Conservation (phyloP, 2,888 invertebrate species). For the Oxyscelio sp. region DNA sequence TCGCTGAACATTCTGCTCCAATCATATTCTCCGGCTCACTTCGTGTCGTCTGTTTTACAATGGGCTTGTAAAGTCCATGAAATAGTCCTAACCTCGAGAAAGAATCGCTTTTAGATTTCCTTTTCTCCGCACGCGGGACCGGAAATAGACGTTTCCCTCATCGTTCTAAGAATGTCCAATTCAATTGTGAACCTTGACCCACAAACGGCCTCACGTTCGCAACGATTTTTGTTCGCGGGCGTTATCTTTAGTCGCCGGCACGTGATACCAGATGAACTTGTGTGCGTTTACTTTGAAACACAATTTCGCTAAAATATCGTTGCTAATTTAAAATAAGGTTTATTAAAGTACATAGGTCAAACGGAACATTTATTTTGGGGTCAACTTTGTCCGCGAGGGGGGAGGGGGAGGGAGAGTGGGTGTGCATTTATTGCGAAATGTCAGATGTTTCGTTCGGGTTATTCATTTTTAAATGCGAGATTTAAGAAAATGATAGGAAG, state of each 20-base stretch:
- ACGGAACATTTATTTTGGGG: constrained; percentile 25
- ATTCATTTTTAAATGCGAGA: not conserved
- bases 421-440: not conserved
- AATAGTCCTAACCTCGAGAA: too few species aligned
- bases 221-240: constrained; percentile 36
- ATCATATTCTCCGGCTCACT: too few species aligned
- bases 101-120: too few species aligned
- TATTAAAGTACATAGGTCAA: constrained; percentile 45
- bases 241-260: constrained; percentile 44
- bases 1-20: too few species aligned
- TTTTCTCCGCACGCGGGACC: not conserved
- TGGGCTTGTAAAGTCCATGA: too few species aligned
- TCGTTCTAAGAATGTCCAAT: constrained; percentile 29
- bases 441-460: not conserved
- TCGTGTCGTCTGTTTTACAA: too few species aligned
- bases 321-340: constrained; percentile 41
- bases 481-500: not conserved
- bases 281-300: constrained; percentile 38
- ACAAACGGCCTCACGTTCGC: constrained; percentile 17
- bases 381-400: not conserved
- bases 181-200: constrained; percentile 56
- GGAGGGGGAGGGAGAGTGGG: too few species aligned
- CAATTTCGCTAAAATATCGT: constrained; percentile 42
- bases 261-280: constrained; percentile 48
- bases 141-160: constrained; percentile 33